Evolutionary conservation across 1,140 invertebrate species (phyloP), one percentile per base, ranked within the genome.

Genomic region (Procambarus clarkii): DNA sequence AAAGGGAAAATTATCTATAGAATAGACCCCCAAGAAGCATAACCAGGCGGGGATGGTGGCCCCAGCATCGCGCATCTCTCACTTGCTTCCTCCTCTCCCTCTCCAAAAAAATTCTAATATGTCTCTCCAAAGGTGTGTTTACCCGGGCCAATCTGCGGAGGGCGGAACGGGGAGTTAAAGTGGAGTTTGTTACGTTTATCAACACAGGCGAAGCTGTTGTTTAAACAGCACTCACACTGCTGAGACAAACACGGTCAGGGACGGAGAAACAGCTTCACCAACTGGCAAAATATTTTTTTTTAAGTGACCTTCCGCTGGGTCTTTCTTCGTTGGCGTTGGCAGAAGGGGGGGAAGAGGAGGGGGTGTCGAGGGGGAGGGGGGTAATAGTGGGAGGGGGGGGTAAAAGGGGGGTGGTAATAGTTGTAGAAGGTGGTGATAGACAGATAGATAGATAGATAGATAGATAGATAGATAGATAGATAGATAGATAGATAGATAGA

Each of bases 161-260:
- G 80, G 80, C 80, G 54, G 80, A 50, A 60, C 80, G 60, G 80
- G 18, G 44, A 60, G 80, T 60, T 46, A 82, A 9, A 34, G 60
- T 34, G 50, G 80, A 60, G 80, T 82, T 82, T 54, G 80, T 82
- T 82, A 82, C 80, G 50, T 60, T 82, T 58, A 60, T 82, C 58
- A 82, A 82, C 80, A 82, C n/a, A 34, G 50, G 13, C 21, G 7
- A n/a, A 60, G 4, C 50, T 82, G 24, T 21, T 82, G 50, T 82
- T 82, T 82, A 34, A 58, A 58, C 50, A 58, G 80, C 80, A 58
- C 80, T 82, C 60, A 46, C 54, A 60, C n/a, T 60, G 80, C 50
- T 82, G 80, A 82, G 80, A 60, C 50, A 82, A 82, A 82, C 80
- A 60, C 11, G 7, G 24, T 9, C 3, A 8, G 50, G 50, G 50